phyloP scores from a whole-genome alignment of 2,797 vertebrate genomes.

The Remorina albescens region DNA sequence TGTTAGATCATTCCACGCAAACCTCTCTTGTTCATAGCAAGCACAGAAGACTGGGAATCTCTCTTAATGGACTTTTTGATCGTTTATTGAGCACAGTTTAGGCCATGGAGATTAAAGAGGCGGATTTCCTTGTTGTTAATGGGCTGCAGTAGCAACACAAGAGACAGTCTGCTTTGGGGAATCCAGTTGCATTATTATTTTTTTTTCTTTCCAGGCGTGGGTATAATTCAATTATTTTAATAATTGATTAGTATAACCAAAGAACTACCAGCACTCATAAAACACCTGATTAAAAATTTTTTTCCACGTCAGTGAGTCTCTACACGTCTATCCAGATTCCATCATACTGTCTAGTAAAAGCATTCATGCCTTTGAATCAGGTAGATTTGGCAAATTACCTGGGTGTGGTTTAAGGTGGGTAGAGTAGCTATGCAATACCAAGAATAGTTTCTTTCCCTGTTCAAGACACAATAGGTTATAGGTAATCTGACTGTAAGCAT shows the following conservation, averaged over 20 bases:
- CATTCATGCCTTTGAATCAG: constrained; percentile 56
- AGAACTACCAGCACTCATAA: not conserved
- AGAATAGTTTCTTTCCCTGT: constrained; percentile 58
- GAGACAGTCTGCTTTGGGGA: constrained; percentile 19
- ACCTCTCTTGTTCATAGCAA: constrained; percentile 30
- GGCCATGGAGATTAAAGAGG: constrained; percentile 5
- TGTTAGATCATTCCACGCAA: constrained; percentile 53
- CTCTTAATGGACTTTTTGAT: constrained; percentile 1
- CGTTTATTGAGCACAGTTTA: not conserved
- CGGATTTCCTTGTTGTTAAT: constrained; percentile 8
- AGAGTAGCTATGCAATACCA: constrained; percentile 18
- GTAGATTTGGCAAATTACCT: constrained; percentile 48
- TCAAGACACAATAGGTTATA: constrained; percentile 29
- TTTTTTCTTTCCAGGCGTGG: constrained; percentile 27
- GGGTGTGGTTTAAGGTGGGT: constrained; percentile 63
- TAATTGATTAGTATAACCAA: not conserved
- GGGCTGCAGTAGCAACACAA: constrained; percentile 17
- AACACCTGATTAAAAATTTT: constrained; percentile 5
- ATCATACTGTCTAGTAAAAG: constrained; percentile 12
- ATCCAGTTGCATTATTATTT: too few relatives aligned
- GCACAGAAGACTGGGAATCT: constrained; percentile 15
- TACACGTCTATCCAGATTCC: constrained; percentile 28
- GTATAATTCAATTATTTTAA: not conserved
- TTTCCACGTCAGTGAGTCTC: not conserved
- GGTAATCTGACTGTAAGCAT: constrained; percentile 6